Conservation (phyloP, 2,888 invertebrate species). For the Cryptocephalus moraei region DNA sequence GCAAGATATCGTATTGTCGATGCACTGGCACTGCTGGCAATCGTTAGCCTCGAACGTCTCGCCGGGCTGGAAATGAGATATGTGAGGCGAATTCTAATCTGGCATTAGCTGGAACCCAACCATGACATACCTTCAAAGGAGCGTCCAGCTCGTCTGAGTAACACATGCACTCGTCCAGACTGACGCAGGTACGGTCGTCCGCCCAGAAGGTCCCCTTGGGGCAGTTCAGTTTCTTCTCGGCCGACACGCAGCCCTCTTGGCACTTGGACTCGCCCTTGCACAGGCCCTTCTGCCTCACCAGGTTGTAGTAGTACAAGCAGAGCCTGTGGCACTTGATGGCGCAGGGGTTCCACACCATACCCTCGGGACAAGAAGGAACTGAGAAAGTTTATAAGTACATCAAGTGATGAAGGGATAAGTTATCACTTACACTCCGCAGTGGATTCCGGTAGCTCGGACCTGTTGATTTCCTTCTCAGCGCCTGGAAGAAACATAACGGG, state of each 20-base stretch:
- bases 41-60: slow-evolving; percentile 48
- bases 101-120: no score
- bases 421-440: no score
- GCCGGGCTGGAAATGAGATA: slow-evolving; percentile 49
- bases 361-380: slow-evolving; percentile 31
- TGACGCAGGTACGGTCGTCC: slow-evolving; percentile 63
- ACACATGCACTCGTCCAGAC: slow-evolving; percentile 66
- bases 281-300: slow-evolving; percentile 33
- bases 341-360: slow-evolving; percentile 54
- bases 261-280: slow-evolving; percentile 40
- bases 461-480: no score
- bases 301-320: slow-evolving; percentile 54
- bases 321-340: slow-evolving; percentile 61
- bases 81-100: no score
- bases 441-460: no score
- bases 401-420: no score
- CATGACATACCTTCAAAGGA: slow-evolving; percentile 48
- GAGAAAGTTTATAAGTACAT: no score
- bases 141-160: slow-evolving; percentile 45
- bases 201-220: slow-evolving; percentile 54
- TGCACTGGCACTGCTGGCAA: slow-evolving; percentile 70
- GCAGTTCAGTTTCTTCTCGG: slow-evolving; percentile 38
- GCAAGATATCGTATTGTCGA: slow-evolving; percentile 65
- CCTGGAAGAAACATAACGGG: no score
- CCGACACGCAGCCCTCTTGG: slow-evolving; percentile 29